Base-by-base conservation (phyloP, 2,113 vertebrate genomes). In the Siniperca chuatsi region DNA sequence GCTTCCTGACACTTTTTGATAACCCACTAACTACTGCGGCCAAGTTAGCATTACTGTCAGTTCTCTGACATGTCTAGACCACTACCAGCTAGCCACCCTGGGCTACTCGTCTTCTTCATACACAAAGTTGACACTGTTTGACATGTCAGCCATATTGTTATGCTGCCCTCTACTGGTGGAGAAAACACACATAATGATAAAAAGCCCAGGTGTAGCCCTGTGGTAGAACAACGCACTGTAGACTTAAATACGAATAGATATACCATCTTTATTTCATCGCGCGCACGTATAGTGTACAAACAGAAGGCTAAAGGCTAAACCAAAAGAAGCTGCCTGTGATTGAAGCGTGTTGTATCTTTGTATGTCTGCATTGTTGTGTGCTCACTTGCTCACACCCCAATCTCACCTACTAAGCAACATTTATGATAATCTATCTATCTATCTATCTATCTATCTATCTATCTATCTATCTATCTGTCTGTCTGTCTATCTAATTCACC, bases 111-210 rank as follows among this genome's bases (percentile, higher is more conserved):
- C 89, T 87, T 93, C 91, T 73, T n/a, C 69, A 10, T 2, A n/a
- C 6, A 54, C 46, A 65, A 50, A 84, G 10, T n/a, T 62, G 16
- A 58, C 60, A 37, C 7, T 52, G 64, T 71, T 54, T 6, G 15
- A 6, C 20, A 52, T 7, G n/a, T 67, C 12, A 33, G 72, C 1
- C 16, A 16, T 4, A 10, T 16, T 48, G 33, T 3, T 21, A n/a
- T 75, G 55, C 75, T 84, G 85, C 89, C 84, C 77, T 33, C 93
- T 92, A 48, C 4, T 29, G 92, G 81, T 35, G 18, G 12, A 68
- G 15, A 0, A 6, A 18, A 11, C 74, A 35, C 8, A 21, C 44
- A 35, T 8, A 5, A 2, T 0, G 8, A 60, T 0, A 35, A 48
- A 72, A 15, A 18, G n/a, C n/a, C n/a, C n/a, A n/a, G 1, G 11